A percentile compares a stretch with the other conserved stretches of the same genome.
Conservation (phyloP, 2,888 invertebrate species). For the Molorchus minor region DNA sequence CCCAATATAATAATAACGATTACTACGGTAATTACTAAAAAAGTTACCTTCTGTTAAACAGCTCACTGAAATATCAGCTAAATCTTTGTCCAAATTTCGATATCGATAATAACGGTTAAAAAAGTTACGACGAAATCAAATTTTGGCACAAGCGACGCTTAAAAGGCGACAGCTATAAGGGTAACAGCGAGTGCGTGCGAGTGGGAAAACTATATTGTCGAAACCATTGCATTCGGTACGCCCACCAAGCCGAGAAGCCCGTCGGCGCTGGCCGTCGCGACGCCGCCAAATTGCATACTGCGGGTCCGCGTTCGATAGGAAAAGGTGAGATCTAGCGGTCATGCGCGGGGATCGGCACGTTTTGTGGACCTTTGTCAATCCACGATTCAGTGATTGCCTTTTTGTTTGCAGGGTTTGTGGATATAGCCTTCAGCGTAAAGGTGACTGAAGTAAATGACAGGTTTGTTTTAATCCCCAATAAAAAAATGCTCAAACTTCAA, state of each 20-base stretch:
- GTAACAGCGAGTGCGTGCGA: slow-evolving; percentile 37
- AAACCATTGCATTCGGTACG: slow-evolving; percentile 51
- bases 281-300: slow-evolving; percentile 48
- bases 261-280: slow-evolving; percentile 48
- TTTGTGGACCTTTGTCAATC: slow-evolving; percentile 17
- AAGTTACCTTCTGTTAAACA: slow-evolving; percentile 3
- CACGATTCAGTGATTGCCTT: slow-evolving; percentile 17
- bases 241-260: slow-evolving; percentile 47
- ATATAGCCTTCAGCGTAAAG: neutral
- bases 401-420: slow-evolving; percentile 11
- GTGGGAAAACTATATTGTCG: slow-evolving; percentile 51
- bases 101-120: slow-evolving; percentile 25
- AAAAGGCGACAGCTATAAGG: slow-evolving; percentile 38
- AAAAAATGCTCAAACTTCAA: too few species aligned
- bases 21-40: too few species aligned
- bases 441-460: slow-evolving; percentile 4
- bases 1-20: too few species aligned
- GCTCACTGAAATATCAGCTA: slow-evolving; percentile 3
- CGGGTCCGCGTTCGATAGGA: slow-evolving; percentile 52
- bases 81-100: slow-evolving; percentile 21
- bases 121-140: slow-evolving; percentile 31
- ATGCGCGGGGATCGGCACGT: slow-evolving; percentile 40
- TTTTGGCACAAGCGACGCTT: slow-evolving; percentile 49
- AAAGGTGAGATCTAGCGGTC: slow-evolving; percentile 32
- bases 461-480: too few species aligned